Evolutionary conservation across 2,797 vertebrate species (phyloP).

Genomic region (Chloroceryle inda): DNA sequence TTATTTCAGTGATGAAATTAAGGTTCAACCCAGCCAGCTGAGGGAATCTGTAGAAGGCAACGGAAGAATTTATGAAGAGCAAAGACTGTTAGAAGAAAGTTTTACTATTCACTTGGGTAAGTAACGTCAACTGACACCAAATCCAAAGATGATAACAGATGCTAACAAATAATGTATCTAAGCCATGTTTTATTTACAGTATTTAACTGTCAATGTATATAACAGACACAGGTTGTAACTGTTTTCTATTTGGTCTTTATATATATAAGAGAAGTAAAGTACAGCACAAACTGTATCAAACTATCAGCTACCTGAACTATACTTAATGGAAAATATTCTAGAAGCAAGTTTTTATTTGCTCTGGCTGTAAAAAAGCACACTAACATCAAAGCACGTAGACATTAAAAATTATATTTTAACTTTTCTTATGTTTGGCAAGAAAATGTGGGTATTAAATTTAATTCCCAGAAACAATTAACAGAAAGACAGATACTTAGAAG

Average conservation of each 20-base stretch:
- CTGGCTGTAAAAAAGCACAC: neutral
- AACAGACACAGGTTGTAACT: neutral
- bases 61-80: slow-evolving; percentile 91
- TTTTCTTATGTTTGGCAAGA: neutral
- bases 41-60: slow-evolving; percentile 86
- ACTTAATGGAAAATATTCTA: neutral
- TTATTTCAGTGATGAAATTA: slow-evolving; percentile 93
- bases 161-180: neutral
- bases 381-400: neutral
- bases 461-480: fast-evolving
- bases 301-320: neutral
- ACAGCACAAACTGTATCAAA: neutral
- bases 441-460: neutral
- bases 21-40: slow-evolving; percentile 91
- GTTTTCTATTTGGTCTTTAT: neutral
- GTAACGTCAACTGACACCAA: slow-evolving; percentile 41
- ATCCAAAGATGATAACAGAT: neutral
- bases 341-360: neutral
- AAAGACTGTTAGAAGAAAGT: slow-evolving; percentile 94
- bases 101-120: slow-evolving; percentile 98
- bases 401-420: neutral
- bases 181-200: neutral
- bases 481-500: neutral
- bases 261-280: neutral
- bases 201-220: neutral